These are phyloP conservation scores for Phyto melanocephala DNA, from an alignment of 2,888 invertebrate species.

Conservation along the genomic window DNA sequence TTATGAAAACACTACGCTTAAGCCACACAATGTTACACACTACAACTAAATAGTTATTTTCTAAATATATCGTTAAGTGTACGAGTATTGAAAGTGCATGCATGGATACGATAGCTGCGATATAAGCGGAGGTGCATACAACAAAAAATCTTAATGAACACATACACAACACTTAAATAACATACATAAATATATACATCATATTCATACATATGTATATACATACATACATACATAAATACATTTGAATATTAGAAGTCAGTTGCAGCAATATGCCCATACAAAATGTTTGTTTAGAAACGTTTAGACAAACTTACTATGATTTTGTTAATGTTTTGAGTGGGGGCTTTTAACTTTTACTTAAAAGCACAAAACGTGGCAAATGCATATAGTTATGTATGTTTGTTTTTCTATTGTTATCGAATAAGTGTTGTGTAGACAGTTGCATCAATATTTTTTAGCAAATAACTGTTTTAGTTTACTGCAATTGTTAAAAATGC, in stretches of 20 bases:
- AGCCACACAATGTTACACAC: conserved; percentile 15
- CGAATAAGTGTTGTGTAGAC: not conserved
- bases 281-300: not conserved
- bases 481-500: not conserved
- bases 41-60: conserved; percentile 9
- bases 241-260: conserved; percentile 7
- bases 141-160: too few species aligned
- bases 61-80: not conserved
- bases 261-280: conserved; percentile 13
- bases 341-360: conserved; percentile 20
- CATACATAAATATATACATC: not conserved
- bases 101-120: not conserved
- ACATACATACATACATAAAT: not conserved
- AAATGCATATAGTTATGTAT: too few species aligned
- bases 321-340: conserved; percentile 4
- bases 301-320: not conserved
- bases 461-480: not conserved
- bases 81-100: not conserved
- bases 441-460: conserved; percentile 10
- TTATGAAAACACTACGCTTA: conserved; percentile 40
- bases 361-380: too few species aligned
- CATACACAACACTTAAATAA: not conserved
- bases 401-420: too few species aligned
- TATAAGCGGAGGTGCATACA: not conserved
- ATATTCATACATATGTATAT: not conserved